Conservation (phyloP, 2,113 vertebrate genomes). For the Tyto alba region DNA sequence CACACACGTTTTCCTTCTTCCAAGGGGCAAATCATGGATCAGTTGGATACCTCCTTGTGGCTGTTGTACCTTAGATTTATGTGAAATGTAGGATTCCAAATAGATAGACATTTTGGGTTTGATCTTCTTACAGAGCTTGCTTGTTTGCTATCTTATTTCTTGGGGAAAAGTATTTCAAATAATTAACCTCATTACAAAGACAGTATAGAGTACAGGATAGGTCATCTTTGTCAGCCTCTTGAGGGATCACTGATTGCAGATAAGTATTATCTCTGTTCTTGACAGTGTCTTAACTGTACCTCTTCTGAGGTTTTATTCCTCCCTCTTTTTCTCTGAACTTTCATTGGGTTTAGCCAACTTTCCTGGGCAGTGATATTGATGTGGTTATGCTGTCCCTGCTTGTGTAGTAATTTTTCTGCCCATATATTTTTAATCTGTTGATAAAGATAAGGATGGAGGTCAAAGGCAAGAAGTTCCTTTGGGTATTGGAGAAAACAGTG, state of each 20-base stretch:
- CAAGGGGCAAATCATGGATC: not conserved
- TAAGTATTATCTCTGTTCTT: not conserved
- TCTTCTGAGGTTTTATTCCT: not conserved
- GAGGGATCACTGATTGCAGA: not conserved
- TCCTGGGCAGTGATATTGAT: not conserved
- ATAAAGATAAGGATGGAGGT: not conserved
- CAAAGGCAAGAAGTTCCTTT: not conserved
- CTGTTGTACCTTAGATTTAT: not conserved
- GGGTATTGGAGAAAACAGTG: not conserved
- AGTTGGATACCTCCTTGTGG: not conserved
- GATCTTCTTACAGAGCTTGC: not conserved
- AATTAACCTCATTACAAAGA: not conserved
- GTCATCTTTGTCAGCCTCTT: not conserved
- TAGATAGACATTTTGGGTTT: not conserved
- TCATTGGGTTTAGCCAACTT: not conserved
- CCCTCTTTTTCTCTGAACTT: not conserved
- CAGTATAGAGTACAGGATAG: not conserved
- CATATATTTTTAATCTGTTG: not conserved
- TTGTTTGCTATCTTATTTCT: not conserved
- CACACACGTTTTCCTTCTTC: rapidly evolving
- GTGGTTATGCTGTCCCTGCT: not conserved
- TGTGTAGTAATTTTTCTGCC: not conserved
- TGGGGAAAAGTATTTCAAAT: not conserved
- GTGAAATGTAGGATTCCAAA: not conserved
- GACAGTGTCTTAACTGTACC: not conserved